These are phyloP conservation scores for Lochmaea crataegi DNA, from an alignment of 2,888 invertebrate species.

Conservation along the genomic window DNA sequence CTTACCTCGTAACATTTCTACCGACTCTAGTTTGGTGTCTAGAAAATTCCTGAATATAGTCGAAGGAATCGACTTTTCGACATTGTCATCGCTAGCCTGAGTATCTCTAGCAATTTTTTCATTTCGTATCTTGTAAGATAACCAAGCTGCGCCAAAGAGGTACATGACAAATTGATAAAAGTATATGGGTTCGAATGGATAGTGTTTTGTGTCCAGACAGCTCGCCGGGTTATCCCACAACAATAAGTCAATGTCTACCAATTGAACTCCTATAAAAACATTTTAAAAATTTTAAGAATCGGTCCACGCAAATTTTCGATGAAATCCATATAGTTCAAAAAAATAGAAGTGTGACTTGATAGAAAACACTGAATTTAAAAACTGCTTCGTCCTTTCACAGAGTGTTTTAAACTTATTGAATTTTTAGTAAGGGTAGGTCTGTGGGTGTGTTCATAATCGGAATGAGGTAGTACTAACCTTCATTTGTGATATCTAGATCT, in stretches of 20 bases:
- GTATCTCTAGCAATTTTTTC: conserved; percentile 47
- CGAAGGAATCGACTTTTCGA: conserved; percentile 66
- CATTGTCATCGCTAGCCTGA: conserved; percentile 52
- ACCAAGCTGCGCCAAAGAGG: conserved; percentile 63
- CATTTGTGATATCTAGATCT: conserved; percentile 68
- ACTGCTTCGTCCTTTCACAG: no score
- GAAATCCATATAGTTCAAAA: no score
- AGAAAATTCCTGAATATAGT: conserved; percentile 69
- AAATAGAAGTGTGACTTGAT: no score
- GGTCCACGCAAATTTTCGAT: no score
- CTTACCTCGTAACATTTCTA: conserved; percentile 58
- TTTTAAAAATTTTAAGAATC: background rate
- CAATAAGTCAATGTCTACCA: conserved; percentile 68
- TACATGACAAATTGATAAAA: conserved; percentile 74
- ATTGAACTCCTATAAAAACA: conserved; percentile 55
- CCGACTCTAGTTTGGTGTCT: conserved; percentile 65
- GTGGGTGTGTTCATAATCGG: background rate
- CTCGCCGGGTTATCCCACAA: conserved; percentile 67
- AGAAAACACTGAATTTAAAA: no score
- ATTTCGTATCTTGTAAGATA: conserved; percentile 63
- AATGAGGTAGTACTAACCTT: background rate
- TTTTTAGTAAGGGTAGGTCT: no score
- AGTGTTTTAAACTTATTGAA: no score
- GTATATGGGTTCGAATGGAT: conserved; percentile 72
- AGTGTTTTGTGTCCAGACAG: conserved; percentile 65